Evolutionary conservation across 2,113 vertebrate genomes (phyloP), one percentile per base, ranked within the genome.

Genomic region (Pithys albifrons): DNA sequence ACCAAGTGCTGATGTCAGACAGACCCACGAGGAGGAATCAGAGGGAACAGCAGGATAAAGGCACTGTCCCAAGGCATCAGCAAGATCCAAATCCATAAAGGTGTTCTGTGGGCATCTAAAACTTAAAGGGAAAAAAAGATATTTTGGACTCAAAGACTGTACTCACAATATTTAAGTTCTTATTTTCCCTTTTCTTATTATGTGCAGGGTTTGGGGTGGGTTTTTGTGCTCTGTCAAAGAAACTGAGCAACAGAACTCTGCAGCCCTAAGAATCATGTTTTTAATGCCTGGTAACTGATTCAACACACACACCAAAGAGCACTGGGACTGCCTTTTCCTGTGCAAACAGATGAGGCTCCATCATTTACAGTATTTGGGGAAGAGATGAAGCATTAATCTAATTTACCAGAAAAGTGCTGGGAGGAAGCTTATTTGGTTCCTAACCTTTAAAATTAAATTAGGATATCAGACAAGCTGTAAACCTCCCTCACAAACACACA

Each of bases 131-230:
- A 28, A 16, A 29, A 29, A 52, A 29, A 28, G 27, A 14, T 52
- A 28, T 28, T 52, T 29, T 52, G 51, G 51, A 28, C 51, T 52
- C 51, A 28, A 15, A 52, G 51, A 28, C 27, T 52, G 15, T 52
- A 52, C 14, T 28, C 51, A 52, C 51, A 28, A 28, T 29, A 52
- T 28, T 51, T 51, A 51, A 24, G 49, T 25, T 49, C 48, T 49
- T 51, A 51, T 51, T 52, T 52, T 52, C 9, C 70, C 27, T 52
- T 66, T 35, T 59, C 15, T 27, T 59, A 43, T 33, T 74, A 43
- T 11, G 51, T 41, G 19, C 0, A 0, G 31, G 6, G 16, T 67
- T 72, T 4, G 13, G 49, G 25, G 7, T 7, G 3, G 8, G 43
- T 69, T 33, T 49, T 69, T 33, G 2, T 27, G 27, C 6, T 19